Evolutionary conservation across 2,888 invertebrate genomes (phyloP).

Genomic region (Reticulitermes lucifugus): DNA sequence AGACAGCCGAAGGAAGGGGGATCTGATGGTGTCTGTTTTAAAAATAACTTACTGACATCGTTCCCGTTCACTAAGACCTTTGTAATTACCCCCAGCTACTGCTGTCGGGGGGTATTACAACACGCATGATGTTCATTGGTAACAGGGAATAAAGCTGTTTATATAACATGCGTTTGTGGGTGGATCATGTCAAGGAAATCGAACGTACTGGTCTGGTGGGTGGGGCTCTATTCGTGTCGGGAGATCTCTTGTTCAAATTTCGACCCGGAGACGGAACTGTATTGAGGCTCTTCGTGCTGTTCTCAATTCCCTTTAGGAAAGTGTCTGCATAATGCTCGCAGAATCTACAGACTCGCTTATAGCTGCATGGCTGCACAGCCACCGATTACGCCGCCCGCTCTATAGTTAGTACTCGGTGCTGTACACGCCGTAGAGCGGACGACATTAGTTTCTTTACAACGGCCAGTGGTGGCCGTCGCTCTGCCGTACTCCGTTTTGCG

Average conservation of each 20-base stretch:
- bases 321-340: no score
- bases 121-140: background rate
- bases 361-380: no score
- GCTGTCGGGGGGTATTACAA: background rate
- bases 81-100: conserved; percentile 14
- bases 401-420: no score
- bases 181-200: background rate
- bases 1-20: background rate
- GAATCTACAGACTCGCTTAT: no score
- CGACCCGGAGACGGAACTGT: background rate
- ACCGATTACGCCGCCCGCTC: no score
- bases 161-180: background rate
- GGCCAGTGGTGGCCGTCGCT: no score
- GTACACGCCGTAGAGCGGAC: no score
- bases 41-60: conserved; percentile 23
- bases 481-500: no score
- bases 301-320: no score
- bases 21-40: background rate
- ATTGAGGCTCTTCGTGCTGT: no score
- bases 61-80: background rate
- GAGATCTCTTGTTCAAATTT: background rate
- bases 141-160: background rate
- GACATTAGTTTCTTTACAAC: no score
- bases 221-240: background rate
- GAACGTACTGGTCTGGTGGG: background rate